Conservation (phyloP, 2,113 vertebrate species). For the Callaeas wilsoni region DNA sequence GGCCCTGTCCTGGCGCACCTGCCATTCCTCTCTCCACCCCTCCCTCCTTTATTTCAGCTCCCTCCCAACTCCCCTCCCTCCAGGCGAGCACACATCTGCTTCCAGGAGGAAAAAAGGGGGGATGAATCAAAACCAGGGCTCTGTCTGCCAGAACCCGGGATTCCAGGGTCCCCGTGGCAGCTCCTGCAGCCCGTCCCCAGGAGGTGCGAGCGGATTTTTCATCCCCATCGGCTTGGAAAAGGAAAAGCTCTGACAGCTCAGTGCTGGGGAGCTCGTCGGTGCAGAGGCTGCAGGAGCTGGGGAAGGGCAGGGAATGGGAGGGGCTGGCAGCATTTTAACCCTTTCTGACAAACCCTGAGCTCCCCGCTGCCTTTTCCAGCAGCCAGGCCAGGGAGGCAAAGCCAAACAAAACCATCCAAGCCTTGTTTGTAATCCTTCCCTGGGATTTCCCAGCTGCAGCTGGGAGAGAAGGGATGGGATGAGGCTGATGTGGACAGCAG, state of each 20-base stretch:
- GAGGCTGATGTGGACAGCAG: not conserved
- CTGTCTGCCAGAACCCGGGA: not conserved
- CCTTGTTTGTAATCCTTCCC: not conserved
- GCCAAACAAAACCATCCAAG: not conserved
- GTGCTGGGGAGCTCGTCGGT: not conserved
- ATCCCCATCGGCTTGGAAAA: not conserved
- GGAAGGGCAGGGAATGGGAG: not conserved
- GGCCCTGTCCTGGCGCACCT: not conserved
- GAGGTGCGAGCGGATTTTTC: not conserved
- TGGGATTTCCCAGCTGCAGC: too few relatives aligned
- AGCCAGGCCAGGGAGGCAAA: not conserved
- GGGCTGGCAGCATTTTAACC: rapidly evolving
- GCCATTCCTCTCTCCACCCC: not conserved
- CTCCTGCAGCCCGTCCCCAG: not conserved
- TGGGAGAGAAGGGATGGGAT: not conserved
- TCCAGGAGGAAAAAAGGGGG: not conserved
- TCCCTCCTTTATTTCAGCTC: not conserved
- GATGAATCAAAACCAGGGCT: not conserved
- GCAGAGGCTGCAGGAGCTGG: not conserved
- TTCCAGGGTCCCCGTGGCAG: not conserved
- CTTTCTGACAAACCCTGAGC: not conserved
- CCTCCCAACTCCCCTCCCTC: not conserved
- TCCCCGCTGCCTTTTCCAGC: not conserved
- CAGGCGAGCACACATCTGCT: not conserved
- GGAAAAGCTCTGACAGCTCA: not conserved